Conservation (phyloP, 2,888 invertebrate genomes). For the Lochmaea crataegi region DNA sequence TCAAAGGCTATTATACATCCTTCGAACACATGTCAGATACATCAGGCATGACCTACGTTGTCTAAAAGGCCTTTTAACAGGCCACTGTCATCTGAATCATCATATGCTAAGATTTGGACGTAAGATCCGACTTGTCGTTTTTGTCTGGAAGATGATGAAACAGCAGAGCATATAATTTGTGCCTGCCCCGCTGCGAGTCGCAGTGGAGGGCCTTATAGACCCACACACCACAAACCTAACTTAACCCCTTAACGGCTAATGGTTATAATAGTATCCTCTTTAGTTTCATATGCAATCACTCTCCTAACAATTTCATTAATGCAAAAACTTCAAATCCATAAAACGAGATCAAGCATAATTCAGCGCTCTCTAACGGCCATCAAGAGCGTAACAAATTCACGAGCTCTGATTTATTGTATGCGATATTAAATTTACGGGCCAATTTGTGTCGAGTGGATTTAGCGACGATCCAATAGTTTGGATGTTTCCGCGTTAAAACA, state of each 20-base stretch:
- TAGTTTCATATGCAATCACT: conserved; percentile 21
- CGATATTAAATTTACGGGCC: conserved; percentile 65
- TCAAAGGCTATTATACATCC: too few species aligned
- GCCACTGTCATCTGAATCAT: too few species aligned
- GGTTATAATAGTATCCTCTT: not conserved
- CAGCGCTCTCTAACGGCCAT: conserved; percentile 36
- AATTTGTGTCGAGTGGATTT: conserved; percentile 65
- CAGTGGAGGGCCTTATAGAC: too few species aligned
- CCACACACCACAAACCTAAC: too few species aligned
- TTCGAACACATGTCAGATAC: too few species aligned
- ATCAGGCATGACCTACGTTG: too few species aligned
- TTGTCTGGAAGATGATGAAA: too few species aligned
- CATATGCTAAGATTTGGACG: too few species aligned
- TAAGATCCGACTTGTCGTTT: too few species aligned
- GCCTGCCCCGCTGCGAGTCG: too few species aligned
- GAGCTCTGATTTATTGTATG: conserved; percentile 62
- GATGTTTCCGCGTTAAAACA: conserved; percentile 38
- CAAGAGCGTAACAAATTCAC: conserved; percentile 59
- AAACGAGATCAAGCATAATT: conserved; percentile 58
- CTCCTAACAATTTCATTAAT: conserved; percentile 59
- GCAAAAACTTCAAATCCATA: conserved; percentile 62
- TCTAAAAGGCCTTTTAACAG: too few species aligned
- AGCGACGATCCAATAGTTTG: conserved; percentile 58
- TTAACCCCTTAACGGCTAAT: not conserved
- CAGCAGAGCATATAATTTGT: too few species aligned